Evolutionary conservation across 2,113 vertebrate genomes (phyloP), one percentile per base, ranked within the genome.

Genomic region (Salvelinus alpinus): DNA sequence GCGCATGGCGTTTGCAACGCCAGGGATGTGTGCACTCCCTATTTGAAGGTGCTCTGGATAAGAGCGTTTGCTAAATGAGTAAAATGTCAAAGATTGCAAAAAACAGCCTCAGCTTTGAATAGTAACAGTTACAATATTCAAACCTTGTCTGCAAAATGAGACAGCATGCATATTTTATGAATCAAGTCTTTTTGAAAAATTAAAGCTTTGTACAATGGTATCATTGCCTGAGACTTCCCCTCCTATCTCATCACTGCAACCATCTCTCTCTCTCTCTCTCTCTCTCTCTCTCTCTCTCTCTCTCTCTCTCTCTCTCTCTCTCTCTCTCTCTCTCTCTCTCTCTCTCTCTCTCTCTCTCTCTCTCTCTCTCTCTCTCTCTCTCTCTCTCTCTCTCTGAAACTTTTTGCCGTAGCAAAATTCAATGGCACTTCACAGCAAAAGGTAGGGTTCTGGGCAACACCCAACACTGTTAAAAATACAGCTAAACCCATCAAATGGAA

Each of bases 161-260:
- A 88, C 72, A n/a, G 66, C 72, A 80, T 91, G 80, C 84, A 91
- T 87, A 89, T 89, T 89, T 90, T 86, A 91, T 90, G 72, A 64
- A 67, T 51, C 1, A 11, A 84, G 77, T 78, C 79, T 75, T 74
- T 86, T 72, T 87, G 51, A 78, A 90, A 87, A 86, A 80, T 87
- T 73, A 51, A 87, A 85, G 85, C 85, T 90, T 87, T 82, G 76
- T 82, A 85, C 85, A 70, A 44, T 20, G 1, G 73, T 80, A 86
- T 87, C 86, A 84, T 86, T 70, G 74, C 73, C 76, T 13, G 31
- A 20, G 71, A 84, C 78, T 80, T 77, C 71, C 38, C 54, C 64
- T 82, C 70, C 74, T 5, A 82, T 88, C 77, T 60, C 3, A 68
- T 81, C 70, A 48, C 65, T 38, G 64, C 38, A 12, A 3, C 67